phyloP scores from a whole-genome alignment of 2,888 invertebrate genomes.

The Perithous albicinctus region DNA sequence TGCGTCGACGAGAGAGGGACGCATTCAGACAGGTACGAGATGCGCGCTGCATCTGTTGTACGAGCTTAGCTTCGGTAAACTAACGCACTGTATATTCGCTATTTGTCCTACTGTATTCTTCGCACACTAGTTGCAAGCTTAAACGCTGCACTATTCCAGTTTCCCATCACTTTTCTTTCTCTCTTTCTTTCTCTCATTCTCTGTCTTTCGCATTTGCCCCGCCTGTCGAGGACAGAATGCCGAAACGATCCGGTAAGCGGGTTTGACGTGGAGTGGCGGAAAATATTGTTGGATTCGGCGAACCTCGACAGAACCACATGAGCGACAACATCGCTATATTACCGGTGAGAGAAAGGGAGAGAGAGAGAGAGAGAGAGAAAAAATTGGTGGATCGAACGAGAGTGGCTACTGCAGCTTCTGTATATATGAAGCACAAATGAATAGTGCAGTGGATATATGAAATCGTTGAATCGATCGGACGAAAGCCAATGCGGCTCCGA shows the following conservation, averaged over 20 bases:
- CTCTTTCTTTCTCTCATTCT: constrained; percentile 37
- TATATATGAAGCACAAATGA: not conserved
- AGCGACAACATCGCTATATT: not conserved
- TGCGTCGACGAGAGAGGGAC: constrained; percentile 41
- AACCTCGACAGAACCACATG: not conserved
- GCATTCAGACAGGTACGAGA: constrained; percentile 58
- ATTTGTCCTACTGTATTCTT: constrained; percentile 23
- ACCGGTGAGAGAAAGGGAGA: not conserved
- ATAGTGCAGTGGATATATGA: not conserved
- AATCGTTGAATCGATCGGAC: constrained; percentile 14
- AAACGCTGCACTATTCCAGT: not conserved
- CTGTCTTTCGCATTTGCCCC: not conserved
- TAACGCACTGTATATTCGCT: not conserved
- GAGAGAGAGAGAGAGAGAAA: no score
- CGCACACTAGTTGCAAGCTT: constrained; percentile 10
- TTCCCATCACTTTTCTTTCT: not conserved
- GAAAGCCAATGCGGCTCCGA: constrained; percentile 3
- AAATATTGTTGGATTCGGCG: constrained; percentile 70
- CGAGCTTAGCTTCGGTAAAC: constrained; percentile 7
- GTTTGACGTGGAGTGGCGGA: constrained; percentile 77
- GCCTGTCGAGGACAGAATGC: not conserved
- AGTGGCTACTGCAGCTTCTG: not conserved
- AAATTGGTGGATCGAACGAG: not conserved
- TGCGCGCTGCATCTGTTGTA: constrained; percentile 8
- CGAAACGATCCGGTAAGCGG: constrained; percentile 67